These are phyloP conservation scores for Hiodon tergisus DNA, from an alignment of 2,113 vertebrate genomes.

Conservation along the genomic window DNA sequence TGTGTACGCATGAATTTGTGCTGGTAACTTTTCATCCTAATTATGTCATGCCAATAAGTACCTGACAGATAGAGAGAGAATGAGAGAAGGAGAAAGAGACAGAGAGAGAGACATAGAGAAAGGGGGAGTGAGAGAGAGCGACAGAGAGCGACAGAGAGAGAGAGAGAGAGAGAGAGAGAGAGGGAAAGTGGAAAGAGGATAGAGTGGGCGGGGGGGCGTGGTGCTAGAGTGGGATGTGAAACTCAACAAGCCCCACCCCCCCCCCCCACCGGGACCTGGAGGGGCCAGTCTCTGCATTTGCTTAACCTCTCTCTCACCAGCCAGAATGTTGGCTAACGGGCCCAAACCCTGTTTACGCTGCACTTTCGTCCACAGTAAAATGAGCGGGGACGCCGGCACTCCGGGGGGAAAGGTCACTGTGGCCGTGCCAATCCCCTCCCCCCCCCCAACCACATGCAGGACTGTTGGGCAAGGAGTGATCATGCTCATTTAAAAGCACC, in stretches of 20 bases:
- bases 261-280: background rate
- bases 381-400: background rate
- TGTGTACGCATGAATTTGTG: no score
- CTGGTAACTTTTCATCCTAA: no score
- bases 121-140: constrained; percentile 1
- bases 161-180: background rate
- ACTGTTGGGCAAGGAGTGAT: no score
- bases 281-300: background rate
- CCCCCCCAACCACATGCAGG: background rate
- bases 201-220: background rate
- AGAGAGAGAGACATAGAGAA: background rate
- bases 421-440: background rate
- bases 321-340: no score
- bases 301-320: background rate
- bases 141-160: constrained; percentile 1
- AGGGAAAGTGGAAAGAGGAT: background rate
- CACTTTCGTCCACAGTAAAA: no score
- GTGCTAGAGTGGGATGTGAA: constrained; percentile 1
- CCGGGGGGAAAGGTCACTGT: constrained; percentile 6
- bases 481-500: no score
- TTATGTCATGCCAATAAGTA: no score
- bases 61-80: background rate
- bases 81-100: background rate
- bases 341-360: no score
- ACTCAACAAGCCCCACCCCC: background rate